Percentiles rank a stretch among this genome's conserved stretches.
phyloP scores from a whole-genome alignment of 92 coral and sea anemone genomes.

The Nematostella vectensis region DNA sequence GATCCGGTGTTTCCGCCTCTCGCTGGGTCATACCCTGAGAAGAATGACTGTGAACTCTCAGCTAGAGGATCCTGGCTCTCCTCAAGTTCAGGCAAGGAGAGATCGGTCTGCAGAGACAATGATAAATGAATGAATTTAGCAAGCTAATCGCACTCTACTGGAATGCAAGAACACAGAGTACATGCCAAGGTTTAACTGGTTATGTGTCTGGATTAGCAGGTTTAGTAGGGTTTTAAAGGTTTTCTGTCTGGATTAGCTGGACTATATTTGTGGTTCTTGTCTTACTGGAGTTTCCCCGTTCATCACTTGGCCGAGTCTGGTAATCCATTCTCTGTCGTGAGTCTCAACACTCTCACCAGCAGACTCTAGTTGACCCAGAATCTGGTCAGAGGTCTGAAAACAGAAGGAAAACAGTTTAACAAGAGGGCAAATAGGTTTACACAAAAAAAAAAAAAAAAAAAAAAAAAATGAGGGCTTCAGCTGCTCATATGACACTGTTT shows the following conservation, averaged over 20 bases:
- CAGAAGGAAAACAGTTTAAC: neutral
- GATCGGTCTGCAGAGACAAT: conserved; percentile 17
- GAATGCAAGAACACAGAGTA: neutral
- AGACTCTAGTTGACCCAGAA: conserved; percentile 14
- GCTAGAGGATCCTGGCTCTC: conserved; percentile 46
- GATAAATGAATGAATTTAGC: neutral
- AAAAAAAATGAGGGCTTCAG: too few species aligned
- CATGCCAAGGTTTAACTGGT: too few species aligned
- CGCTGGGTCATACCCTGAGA: conserved; percentile 47
- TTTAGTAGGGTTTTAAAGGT: too few species aligned
- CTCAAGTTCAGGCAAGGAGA: conserved; percentile 19
- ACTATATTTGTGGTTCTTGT: too few species aligned
- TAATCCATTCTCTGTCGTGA: conserved; percentile 6
- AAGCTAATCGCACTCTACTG: neutral
- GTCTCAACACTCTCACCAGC: conserved; percentile 8
- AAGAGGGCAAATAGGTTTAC: too few species aligned
- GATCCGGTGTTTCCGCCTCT: too few species aligned
- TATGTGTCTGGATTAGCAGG: too few species aligned
- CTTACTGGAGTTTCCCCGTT: conserved; percentile 10
- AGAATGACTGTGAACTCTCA: conserved; percentile 34
- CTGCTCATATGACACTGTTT: too few species aligned
- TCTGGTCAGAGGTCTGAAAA: conserved; percentile 18
- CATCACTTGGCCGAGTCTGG: conserved; percentile 9
- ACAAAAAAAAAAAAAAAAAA: too few species aligned
- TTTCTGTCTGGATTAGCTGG: too few species aligned